phyloP scores from a whole-genome alignment of 2,113 vertebrate genomes.

The Gobius niger region DNA sequence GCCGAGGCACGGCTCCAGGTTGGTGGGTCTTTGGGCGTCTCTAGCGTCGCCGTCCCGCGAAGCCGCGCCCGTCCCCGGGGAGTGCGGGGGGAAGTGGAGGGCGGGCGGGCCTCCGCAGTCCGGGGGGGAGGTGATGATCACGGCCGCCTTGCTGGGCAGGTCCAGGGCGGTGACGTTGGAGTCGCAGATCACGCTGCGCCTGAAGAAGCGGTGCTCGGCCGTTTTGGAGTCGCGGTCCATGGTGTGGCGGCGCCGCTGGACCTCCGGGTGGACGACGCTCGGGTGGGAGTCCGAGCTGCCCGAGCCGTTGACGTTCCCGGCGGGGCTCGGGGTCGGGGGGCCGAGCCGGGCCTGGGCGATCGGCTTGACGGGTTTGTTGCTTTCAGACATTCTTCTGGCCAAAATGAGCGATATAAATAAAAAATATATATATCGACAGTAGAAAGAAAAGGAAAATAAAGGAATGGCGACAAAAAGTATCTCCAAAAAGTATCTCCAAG shows the following conservation, averaged over 20 bases:
- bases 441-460: conserved; percentile 1
- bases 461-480: conserved; percentile 8
- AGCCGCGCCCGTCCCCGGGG: conserved; percentile 21
- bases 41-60: background rate
- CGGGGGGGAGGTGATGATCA: conserved; percentile 78
- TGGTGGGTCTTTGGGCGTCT: conserved; percentile 5
- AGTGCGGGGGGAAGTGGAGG: conserved; percentile 27
- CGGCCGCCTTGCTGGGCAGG: conserved; percentile 85
- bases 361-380: conserved; percentile 66
- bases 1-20: conserved; percentile 28
- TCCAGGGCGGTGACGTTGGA: conserved; percentile 94
- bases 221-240: conserved; percentile 95
- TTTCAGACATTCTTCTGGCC: conserved; percentile 71
- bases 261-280: conserved; percentile 78
- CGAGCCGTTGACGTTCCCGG: conserved; percentile 88
- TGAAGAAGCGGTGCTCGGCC: conserved; percentile 94
- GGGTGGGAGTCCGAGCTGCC: conserved; percentile 85
- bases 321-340: conserved; percentile 75
- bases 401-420: conserved; percentile 56
- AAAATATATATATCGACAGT: conserved; percentile 2
- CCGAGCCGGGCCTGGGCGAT: conserved; percentile 75
- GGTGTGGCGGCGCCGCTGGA: conserved; percentile 91
- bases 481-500: conserved; percentile 8
- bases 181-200: conserved; percentile 96
- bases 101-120: conserved; percentile 59